Conservation (phyloP, 2,797 vertebrate genomes). For the Mycteria americana region DNA sequence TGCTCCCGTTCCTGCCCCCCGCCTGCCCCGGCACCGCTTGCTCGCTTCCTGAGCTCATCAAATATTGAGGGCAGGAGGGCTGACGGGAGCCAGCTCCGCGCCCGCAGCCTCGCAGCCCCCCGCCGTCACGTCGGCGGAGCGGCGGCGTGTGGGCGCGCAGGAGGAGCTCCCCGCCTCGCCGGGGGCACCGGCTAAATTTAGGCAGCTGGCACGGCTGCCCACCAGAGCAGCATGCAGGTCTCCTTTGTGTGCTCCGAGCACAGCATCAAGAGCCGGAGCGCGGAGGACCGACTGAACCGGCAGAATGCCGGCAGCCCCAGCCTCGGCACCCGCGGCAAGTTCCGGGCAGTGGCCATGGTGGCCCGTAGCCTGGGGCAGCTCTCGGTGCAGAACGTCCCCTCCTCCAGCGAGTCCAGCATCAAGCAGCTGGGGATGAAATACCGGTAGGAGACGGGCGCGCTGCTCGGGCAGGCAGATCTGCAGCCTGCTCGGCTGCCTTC, state of each 20-base stretch:
- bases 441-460: constrained; percentile 80
- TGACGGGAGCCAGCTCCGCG: neutral
- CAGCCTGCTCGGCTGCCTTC: neutral
- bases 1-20: neutral
- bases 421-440: constrained; percentile 92
- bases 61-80: constrained; percentile 51
- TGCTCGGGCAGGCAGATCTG: neutral
- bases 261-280: constrained; percentile 87
- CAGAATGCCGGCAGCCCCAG: constrained; percentile 90
- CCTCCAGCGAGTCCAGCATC: constrained; percentile 81
- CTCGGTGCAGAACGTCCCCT: constrained; percentile 85
- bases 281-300: constrained; percentile 88
- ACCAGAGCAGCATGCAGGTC: constrained; percentile 87
- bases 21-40: neutral
- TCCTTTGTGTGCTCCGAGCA: constrained; percentile 96
- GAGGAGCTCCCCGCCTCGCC: constrained; percentile 60
- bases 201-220: constrained; percentile 44
- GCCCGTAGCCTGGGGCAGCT: constrained; percentile 94
- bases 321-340: constrained; percentile 88
- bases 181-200: constrained; percentile 62
- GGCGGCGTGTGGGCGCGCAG: neutral
- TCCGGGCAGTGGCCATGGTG: constrained; percentile 93
- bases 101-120: constrained; percentile 36
- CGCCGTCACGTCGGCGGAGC: constrained; percentile 49
- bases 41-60: constrained; percentile 2